A percentile compares a stretch with the other conserved stretches of the same genome.
phyloP scores from a whole-genome alignment of 2,797 vertebrate genomes.

The Bradypus variegatus region DNA sequence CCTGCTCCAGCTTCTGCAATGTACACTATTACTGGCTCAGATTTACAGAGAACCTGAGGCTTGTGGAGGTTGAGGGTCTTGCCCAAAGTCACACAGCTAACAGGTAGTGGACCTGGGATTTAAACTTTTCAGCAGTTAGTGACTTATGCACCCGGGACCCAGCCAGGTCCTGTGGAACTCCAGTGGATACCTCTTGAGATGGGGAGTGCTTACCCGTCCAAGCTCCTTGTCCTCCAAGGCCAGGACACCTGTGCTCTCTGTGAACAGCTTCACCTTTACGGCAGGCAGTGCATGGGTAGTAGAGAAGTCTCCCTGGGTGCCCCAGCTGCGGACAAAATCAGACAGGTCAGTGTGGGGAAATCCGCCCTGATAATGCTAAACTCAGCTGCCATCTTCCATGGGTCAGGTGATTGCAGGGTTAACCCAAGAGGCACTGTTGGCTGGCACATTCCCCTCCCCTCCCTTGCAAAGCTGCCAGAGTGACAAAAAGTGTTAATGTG shows the following conservation, averaged over 20 bases:
- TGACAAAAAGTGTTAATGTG: constrained; percentile 66
- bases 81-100: not conserved
- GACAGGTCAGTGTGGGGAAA: constrained; percentile 25
- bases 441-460: constrained; percentile 26
- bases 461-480: constrained; percentile 52
- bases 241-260: constrained; percentile 95
- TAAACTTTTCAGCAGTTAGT: not conserved
- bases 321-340: constrained; percentile 84
- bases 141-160: no score
- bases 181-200: rapidly evolving
- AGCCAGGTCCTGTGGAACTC: not conserved
- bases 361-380: not conserved
- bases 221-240: constrained; percentile 98
- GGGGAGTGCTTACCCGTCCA: constrained; percentile 82
- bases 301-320: constrained; percentile 97
- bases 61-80: not conserved
- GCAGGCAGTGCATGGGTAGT: constrained; percentile 95
- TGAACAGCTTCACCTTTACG: constrained; percentile 98
- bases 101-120: not conserved
- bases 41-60: not conserved
- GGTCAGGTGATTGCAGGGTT: constrained; percentile 43
- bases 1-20: not conserved
- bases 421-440: constrained; percentile 52
- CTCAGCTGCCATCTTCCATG: not conserved
- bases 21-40: not conserved